These are phyloP conservation scores for Erpetoichthys calabaricus DNA, from an alignment of 2,797 vertebrate species.

Conservation along the genomic window DNA sequence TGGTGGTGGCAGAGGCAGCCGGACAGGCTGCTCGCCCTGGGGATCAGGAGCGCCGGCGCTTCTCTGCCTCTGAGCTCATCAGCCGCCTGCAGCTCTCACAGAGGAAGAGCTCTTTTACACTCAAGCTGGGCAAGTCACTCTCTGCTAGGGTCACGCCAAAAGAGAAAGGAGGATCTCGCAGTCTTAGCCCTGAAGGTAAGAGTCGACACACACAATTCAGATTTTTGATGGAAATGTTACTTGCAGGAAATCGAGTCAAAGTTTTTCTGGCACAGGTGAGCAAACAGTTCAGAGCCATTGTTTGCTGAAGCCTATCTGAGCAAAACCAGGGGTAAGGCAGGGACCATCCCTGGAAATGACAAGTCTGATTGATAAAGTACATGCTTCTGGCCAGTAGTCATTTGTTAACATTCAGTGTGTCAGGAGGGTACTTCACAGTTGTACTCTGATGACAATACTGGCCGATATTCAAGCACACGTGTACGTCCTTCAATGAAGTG, in stretches of 20 bases:
- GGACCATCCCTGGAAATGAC: no score
- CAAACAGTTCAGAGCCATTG: no score
- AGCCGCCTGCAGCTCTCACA: conserved; percentile 71
- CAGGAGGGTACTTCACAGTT: no score
- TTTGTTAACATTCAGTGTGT: no score
- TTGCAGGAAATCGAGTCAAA: not conserved
- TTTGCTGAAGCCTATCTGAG: no score
- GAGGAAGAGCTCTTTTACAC: conserved; percentile 61
- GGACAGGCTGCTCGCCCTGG: conserved; percentile 30
- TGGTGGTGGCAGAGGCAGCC: not conserved
- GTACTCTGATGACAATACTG: no score
- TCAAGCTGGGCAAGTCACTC: conserved; percentile 67
- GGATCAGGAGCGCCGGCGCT: conserved; percentile 67
- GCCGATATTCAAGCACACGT: no score
- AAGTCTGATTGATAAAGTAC: no score
- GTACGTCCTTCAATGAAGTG: no score
- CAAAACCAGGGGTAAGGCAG: no score
- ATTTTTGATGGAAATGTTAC: not conserved
- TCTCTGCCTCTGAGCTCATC: conserved; percentile 78
- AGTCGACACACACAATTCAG: not conserved
- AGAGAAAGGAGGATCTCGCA: conserved; percentile 43
- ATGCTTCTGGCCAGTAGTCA: no score
- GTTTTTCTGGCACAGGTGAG: not conserved
- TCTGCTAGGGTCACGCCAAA: conserved; percentile 52
- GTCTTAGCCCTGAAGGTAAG: conserved; percentile 37